These are phyloP conservation scores for Drosophila parabipectinata DNA, from an alignment of 1,140 invertebrate genomes.

Conservation along the genomic window DNA sequence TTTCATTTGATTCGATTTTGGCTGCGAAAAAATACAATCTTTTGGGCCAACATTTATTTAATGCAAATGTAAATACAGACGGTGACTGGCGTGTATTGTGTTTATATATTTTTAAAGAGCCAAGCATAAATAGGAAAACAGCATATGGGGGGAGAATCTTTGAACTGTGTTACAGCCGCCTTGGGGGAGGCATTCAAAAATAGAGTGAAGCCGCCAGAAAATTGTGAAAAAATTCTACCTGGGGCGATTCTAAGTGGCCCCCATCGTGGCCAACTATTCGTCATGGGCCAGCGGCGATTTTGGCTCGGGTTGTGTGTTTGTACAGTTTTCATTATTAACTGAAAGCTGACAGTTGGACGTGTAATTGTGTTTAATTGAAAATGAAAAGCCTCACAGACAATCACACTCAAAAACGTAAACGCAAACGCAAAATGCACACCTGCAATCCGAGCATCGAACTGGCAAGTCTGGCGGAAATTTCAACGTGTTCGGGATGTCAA, in stretches of 20 bases:
- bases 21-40: slow-evolving; percentile 26
- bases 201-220: slow-evolving; percentile 33
- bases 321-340: slow-evolving; percentile 73
- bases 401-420: slow-evolving; percentile 12
- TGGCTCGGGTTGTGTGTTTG: slow-evolving; percentile 20
- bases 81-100: slow-evolving; percentile 22
- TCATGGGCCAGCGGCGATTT: slow-evolving; percentile 5
- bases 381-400: slow-evolving; percentile 51
- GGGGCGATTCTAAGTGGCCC: slow-evolving; percentile 45
- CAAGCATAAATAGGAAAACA: slow-evolving; percentile 21
- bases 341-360: slow-evolving; percentile 66
- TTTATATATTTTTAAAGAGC: slow-evolving; percentile 48
- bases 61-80: slow-evolving; percentile 61
- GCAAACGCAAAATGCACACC: slow-evolving; percentile 22
- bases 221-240: slow-evolving; percentile 36
- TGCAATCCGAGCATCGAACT: slow-evolving; percentile 22
- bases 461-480: slow-evolving; percentile 66
- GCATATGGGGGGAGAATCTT: slow-evolving; percentile 32
- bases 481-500: slow-evolving; percentile 66
- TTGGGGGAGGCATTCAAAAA: slow-evolving; percentile 39
- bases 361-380: slow-evolving; percentile 61
- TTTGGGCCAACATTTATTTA: slow-evolving; percentile 48
- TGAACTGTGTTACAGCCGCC: slow-evolving; percentile 60
- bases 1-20: slow-evolving; percentile 59
- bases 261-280: slow-evolving; percentile 9